These are phyloP conservation scores for Cottoperca gobio DNA, from an alignment of 2,797 vertebrate genomes.

Conservation along the genomic window DNA sequence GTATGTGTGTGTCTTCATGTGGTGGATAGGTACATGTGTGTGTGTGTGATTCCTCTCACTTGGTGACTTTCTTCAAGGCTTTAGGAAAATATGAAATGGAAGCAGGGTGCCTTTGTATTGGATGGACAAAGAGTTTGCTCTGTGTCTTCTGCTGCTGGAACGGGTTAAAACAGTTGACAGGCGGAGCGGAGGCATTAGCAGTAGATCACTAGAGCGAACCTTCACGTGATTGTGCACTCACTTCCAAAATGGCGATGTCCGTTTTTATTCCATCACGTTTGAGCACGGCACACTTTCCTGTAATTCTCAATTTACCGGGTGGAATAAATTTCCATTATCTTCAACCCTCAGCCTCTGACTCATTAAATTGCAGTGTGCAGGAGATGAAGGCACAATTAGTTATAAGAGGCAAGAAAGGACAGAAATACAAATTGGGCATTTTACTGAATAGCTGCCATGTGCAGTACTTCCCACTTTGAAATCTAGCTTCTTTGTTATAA, in stretches of 20 bases:
- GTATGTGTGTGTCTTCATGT: neutral
- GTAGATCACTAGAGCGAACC: slow-evolving; percentile 52
- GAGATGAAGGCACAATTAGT: slow-evolving; percentile 68
- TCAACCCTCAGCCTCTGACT: slow-evolving; percentile 62
- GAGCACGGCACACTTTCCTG: slow-evolving; percentile 41
- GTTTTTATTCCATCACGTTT: slow-evolving; percentile 70
- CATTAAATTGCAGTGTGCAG: slow-evolving; percentile 64
- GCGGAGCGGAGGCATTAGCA: slow-evolving; percentile 48
- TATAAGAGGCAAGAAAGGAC: slow-evolving; percentile 38
- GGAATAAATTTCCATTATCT: slow-evolving; percentile 77
- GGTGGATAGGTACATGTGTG: neutral
- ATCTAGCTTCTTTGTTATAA: neutral
- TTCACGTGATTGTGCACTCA: slow-evolving; percentile 59
- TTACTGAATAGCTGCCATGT: slow-evolving; percentile 19
- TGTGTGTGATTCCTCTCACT: neutral
- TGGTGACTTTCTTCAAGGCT: neutral
- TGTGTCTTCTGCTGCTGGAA: slow-evolving; percentile 40
- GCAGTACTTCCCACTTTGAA: slow-evolving; percentile 11
- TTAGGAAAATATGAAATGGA: slow-evolving; percentile 13
- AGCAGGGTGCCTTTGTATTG: slow-evolving; percentile 23
- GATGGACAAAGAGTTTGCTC: slow-evolving; percentile 25
- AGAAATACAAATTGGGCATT: slow-evolving; percentile 49
- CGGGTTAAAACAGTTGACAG: slow-evolving; percentile 45
- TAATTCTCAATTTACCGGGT: slow-evolving; percentile 69
- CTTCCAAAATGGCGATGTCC: slow-evolving; percentile 62